Base-by-base conservation (phyloP, 2,888 invertebrate genomes). In the Syrista parreyssii region DNA sequence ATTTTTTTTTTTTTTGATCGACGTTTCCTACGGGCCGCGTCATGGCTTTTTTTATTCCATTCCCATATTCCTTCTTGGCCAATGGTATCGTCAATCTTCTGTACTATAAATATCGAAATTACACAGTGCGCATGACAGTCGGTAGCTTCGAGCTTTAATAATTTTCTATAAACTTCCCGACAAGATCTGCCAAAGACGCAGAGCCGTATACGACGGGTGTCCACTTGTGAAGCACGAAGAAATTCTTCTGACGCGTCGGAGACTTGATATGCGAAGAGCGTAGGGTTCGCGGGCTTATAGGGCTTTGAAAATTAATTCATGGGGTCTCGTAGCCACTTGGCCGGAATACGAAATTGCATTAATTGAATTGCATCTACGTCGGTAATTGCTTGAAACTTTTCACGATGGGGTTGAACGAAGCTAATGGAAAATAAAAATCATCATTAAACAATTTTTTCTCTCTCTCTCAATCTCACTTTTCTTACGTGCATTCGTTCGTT, bases 261-360 rank as follows among this genome's bases (percentile, higher is more conserved):
- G 23, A 55, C 23, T 78, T 75, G 36, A 78, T 76, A 76, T 76
- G 78, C 78, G 68, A 35, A 36, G 68, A 12, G 76, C 76, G 76
- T 55, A 55, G 30, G 32, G 73, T 33, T 72, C 76, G 72, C 68
- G 34, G 40, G 75, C 75, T 78, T 78, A 73, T 33, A 33, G 74
- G 71, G 76, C 78, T 78, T 73, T 76, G 35, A 74, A 36, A 78
- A 78, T 78, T 78, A 76, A 78, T 78, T 78, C 78, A 76, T 78
- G 76, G 76, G 73, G 69, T 33, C 35, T 15, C 9, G 33, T 23
- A 30, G n/a, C n/a, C 69, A 68, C 34, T 30, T 68, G 73, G 31
- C 40, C 40, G 78, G 78, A 76, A 78, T 78, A 78, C 78, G 68
- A 74, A 76, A 78, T 78, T 74, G 73, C 68, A n/a, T 35, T 69